Conservation (phyloP, 2,888 invertebrate species). For the Prionchulus punctatus region DNA sequence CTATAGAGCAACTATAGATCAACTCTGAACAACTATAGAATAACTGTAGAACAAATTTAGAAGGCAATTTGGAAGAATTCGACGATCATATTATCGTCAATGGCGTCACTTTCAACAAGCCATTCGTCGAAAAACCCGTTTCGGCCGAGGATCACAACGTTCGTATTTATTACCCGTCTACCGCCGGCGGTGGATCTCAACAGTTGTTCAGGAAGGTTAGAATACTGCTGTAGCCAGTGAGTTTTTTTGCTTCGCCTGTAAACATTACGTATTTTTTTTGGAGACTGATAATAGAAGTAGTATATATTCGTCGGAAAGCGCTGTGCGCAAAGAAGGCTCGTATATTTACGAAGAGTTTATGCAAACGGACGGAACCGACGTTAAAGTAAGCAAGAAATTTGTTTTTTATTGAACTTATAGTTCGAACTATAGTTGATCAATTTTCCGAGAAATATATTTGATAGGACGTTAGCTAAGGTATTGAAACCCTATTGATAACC, state of each 20-base stretch:
- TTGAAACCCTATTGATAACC: too few species aligned
- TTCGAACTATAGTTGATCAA: too few species aligned
- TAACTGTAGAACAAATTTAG: slow-evolving; percentile 39
- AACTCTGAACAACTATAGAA: too few species aligned
- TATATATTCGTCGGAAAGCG: slow-evolving; percentile 89
- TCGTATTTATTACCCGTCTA: slow-evolving; percentile 96
- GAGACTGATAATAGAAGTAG: slow-evolving; percentile 95
- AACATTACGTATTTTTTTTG: slow-evolving; percentile 16
- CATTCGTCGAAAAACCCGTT: slow-evolving; percentile 97
- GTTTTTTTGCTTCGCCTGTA: not conserved
- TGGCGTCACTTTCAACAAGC: slow-evolving; percentile 83
- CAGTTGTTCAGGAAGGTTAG: slow-evolving; percentile 77
- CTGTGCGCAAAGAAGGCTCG: slow-evolving; percentile 87
- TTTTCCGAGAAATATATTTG: too few species aligned
- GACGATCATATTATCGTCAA: slow-evolving; percentile 96
- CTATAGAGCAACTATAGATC: too few species aligned
- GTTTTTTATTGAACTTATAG: too few species aligned
- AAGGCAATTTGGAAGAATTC: slow-evolving; percentile 75
- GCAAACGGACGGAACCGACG: slow-evolving; percentile 87
- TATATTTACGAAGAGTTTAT: slow-evolving; percentile 99
- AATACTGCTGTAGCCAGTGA: not conserved
- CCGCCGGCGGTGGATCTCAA: slow-evolving; percentile 91
- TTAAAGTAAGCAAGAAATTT: slow-evolving; percentile 41
- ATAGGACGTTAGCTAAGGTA: too few species aligned
- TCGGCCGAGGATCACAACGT: slow-evolving; percentile 99